Evolutionary conservation across 2,888 invertebrate genomes (phyloP).

Genomic region (Lucinisca nassula): DNA sequence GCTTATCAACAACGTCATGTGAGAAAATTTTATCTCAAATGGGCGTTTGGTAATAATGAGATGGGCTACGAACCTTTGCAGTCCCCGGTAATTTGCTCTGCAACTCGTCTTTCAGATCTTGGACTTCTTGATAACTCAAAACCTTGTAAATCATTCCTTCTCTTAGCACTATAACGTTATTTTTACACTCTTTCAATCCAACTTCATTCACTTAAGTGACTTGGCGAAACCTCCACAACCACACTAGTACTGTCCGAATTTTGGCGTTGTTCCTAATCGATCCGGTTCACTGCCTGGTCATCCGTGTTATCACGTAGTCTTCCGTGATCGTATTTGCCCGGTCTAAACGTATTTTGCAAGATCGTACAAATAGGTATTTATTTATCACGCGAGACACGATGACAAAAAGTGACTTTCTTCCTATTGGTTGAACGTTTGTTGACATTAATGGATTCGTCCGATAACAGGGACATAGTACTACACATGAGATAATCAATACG

Average conservation of each 20-base stretch:
- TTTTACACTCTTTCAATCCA: not conserved
- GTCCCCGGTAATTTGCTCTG: constrained; percentile 56
- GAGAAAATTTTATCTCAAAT: no score
- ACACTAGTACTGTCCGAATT: not conserved
- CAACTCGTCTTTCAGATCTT: constrained; percentile 46
- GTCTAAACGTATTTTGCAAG: not conserved
- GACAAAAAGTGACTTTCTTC: not conserved
- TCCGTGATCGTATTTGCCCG: not conserved
- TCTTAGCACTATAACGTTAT: not conserved
- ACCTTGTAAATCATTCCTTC: constrained; percentile 64
- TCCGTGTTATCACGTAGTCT: not conserved
- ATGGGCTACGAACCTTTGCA: constrained; percentile 53
- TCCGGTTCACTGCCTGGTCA: not conserved
- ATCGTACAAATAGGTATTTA: not conserved
- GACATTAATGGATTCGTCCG: not conserved
- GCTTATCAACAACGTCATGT: no score
- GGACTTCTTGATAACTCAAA: constrained; percentile 38
- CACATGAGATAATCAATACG: no score
- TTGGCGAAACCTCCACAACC: no score
- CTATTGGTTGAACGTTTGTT: not conserved
- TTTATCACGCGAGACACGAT: not conserved
- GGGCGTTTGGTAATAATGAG: no score
- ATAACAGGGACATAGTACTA: not conserved
- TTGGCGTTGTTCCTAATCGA: not conserved
- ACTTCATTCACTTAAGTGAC: no score